These are phyloP conservation scores for Proisotoma minuta DNA, from an alignment of 2,888 invertebrate genomes.

Conservation along the genomic window DNA sequence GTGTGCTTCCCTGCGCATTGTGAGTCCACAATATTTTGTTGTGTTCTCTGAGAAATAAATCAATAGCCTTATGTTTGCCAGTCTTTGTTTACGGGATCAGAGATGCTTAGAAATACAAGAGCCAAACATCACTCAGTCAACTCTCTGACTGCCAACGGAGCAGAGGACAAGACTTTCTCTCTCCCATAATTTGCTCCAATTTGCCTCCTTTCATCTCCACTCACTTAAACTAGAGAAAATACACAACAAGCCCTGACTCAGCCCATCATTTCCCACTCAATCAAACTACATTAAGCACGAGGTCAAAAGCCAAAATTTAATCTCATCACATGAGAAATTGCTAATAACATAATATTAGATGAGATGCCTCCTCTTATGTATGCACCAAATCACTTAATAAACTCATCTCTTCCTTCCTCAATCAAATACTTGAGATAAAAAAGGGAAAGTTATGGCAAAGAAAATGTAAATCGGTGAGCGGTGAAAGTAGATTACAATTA, in stretches of 20 bases:
- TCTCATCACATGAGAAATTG: not conserved
- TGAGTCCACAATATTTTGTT: slow-evolving; percentile 41
- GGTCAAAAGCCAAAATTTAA: not conserved
- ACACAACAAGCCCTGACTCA: not conserved
- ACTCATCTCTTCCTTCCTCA: not conserved
- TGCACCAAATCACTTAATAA: too few species aligned
- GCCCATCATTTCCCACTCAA: not conserved
- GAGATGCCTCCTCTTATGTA: too few species aligned
- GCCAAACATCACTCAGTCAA: not conserved
- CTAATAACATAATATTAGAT: too few species aligned
- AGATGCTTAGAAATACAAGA: not conserved
- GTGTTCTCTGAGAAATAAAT: slow-evolving; percentile 34
- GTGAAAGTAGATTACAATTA: slow-evolving; percentile 5
- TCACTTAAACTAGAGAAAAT: not conserved
- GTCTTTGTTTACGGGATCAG: slow-evolving; percentile 29
- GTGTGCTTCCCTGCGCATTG: slow-evolving; percentile 26
- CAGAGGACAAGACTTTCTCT: not conserved
- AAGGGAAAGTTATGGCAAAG: not conserved
- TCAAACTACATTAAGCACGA: not conserved
- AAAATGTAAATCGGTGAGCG: not conserved
- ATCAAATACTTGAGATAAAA: too few species aligned
- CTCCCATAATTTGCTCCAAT: not conserved
- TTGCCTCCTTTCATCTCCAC: not conserved
- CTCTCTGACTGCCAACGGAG: not conserved
- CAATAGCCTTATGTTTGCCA: slow-evolving; percentile 31